A percentile compares a stretch with the other conserved stretches of the same genome.
Conservation (phyloP, 1,140 invertebrate genomes). For the Popillia japonica region DNA sequence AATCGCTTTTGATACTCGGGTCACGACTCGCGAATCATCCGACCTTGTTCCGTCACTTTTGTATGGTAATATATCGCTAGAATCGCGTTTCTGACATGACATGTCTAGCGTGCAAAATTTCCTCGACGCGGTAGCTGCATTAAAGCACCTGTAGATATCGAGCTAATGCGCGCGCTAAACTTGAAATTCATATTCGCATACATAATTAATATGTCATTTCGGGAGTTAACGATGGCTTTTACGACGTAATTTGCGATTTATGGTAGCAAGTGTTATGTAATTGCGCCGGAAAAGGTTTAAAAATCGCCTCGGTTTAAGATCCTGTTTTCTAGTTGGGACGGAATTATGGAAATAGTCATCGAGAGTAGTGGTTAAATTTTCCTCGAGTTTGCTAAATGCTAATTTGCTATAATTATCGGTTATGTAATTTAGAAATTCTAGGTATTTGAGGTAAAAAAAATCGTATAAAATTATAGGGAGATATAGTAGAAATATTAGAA, state of each 20-base stretch:
- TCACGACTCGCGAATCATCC: not conserved
- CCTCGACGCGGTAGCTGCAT: not conserved
- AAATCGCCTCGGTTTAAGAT: not conserved
- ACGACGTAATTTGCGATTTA: not conserved
- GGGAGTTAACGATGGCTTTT: not conserved
- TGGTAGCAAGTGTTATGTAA: not conserved
- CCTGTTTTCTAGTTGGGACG: no score
- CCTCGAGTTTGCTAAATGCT: no score
- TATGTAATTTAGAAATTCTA: no score
- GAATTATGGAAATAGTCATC: no score
- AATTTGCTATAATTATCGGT: no score
- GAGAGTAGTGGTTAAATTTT: no score
- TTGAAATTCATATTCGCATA: not conserved
- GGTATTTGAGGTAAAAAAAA: no score
- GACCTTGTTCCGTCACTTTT: not conserved
- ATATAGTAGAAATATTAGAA: no score
- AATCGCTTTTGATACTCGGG: not conserved
- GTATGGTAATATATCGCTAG: slow-evolving; percentile 9
- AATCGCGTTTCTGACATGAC: not conserved
- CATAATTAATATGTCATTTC: not conserved
- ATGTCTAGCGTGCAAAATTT: not conserved
- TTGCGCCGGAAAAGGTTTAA: not conserved
- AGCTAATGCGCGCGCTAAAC: not conserved
- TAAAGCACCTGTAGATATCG: not conserved
- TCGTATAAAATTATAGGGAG: no score